Base-by-base conservation (phyloP, 2,888 invertebrate species). In the Mythimna vitellina region DNA sequence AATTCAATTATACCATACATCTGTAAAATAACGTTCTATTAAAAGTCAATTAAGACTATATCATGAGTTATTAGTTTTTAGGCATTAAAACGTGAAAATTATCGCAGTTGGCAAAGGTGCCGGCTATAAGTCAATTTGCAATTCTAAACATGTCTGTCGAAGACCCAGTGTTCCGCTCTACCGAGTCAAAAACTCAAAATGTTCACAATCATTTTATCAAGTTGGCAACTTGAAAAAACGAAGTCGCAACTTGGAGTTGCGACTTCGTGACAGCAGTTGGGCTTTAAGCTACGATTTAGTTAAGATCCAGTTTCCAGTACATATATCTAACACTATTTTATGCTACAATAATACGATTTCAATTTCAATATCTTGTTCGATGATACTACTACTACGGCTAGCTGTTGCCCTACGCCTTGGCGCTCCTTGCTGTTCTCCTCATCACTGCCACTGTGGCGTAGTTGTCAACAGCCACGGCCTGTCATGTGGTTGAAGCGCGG, bases 161-260 rank as follows among this genome's bases (percentile, higher is more conserved):
- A 56, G 38, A 22, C 57, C 61, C 46, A 81, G 72, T 70, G 73
- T 67, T 77, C n/a, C 57, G 64, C 51, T 67, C 61, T 57, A 54
- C 22, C 54, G 61, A 70, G 35, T 70, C 49, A 70, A 70, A 70
- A 77, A 70, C n/a, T 29, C 56, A 57, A 73, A 70, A 57, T 65
- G 38, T 53, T 73, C 56, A 68, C 56, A 73, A 65, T 68, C 56
- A 65, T 49, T 56, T 69, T 72, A 66, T 60, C 10, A 54, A 65
- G 54, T n/a, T n/a, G n/a, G n/a, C n/a, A n/a, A n/a, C n/a, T n/a
- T n/a, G n/a, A n/a, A n/a, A n/a, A n/a, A n/a, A n/a, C n/a, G n/a
- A n/a, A n/a, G n/a, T n/a, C n/a, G n/a, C n/a, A n/a, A n/a, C n/a
- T n/a, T n/a, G n/a, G n/a, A n/a, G n/a, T 64, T 64, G 53, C 49